Evolutionary conservation across 2,113 vertebrate genomes (phyloP).

Genomic region (Corydoras sp.): DNA sequence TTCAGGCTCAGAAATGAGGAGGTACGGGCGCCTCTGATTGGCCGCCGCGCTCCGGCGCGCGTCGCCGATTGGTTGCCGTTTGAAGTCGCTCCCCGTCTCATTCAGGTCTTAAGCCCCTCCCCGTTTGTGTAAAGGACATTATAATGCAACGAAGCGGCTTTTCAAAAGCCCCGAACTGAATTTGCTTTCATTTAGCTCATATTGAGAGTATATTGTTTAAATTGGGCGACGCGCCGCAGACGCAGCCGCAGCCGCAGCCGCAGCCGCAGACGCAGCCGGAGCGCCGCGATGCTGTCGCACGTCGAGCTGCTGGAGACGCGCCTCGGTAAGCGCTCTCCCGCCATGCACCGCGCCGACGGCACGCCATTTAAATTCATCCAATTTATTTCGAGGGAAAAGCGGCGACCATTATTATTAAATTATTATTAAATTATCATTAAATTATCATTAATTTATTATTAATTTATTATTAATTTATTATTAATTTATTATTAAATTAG

Average conservation of each 20-base stretch:
- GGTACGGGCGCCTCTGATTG: constrained; percentile 58
- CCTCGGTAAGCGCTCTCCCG: constrained; percentile 80
- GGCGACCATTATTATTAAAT: constrained; percentile 83
- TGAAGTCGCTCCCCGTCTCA: constrained; percentile 86
- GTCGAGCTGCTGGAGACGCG: constrained; percentile 99
- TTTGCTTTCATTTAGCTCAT: constrained; percentile 94
- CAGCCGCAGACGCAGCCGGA: constrained; percentile 88
- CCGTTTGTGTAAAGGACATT: constrained; percentile 95
- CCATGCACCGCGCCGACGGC: constrained; percentile 70
- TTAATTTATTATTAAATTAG: constrained; percentile 67
- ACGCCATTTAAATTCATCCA: constrained; percentile 82
- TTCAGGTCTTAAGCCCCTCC: constrained; percentile 96
- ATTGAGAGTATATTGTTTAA: constrained; percentile 77
- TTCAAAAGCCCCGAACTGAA: constrained; percentile 94
- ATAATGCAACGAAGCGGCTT: constrained; percentile 97
- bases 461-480: constrained; percentile 69
- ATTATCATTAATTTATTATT: constrained; percentile 70
- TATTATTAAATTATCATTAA: constrained; percentile 61
- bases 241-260: constrained; percentile 71
- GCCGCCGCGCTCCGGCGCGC: constrained; percentile 67
- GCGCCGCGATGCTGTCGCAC: constrained; percentile 97
- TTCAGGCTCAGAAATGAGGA: constrained; percentile 66
- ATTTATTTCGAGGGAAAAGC: constrained; percentile 83
- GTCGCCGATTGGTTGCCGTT: constrained; percentile 92
- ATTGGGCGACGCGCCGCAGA: constrained; percentile 91